Evolutionary conservation across 2,113 vertebrate genomes (phyloP).

Genomic region (Lamprologus lemairii): DNA sequence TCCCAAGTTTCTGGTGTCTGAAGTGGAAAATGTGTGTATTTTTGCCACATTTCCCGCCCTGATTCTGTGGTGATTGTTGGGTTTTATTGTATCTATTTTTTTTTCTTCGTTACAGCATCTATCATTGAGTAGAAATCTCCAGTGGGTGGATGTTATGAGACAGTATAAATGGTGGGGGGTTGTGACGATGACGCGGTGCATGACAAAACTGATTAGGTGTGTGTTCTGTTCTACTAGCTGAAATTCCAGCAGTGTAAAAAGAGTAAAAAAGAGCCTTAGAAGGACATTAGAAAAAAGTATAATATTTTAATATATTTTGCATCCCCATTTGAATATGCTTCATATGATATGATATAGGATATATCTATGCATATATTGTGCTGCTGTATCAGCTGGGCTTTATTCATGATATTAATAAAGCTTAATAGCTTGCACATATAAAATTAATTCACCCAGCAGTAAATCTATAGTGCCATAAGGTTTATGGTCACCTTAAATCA

Average conservation of each 20-base stretch:
- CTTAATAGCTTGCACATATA: neutral
- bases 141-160: neutral
- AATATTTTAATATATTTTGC: neutral
- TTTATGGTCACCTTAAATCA: neutral
- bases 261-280: neutral
- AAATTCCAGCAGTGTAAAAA: neutral
- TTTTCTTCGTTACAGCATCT: neutral
- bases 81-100: neutral
- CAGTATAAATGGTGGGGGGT: neutral
- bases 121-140: neutral
- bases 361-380: neutral
- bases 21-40: neutral
- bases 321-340: neutral
- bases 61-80: neutral
- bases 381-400: neutral
- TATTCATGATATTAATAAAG: neutral
- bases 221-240: neutral
- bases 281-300: neutral
- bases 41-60: rapidly evolving
- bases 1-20: neutral
- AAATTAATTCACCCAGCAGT: neutral
- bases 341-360: neutral
- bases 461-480: neutral
- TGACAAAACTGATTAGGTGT: neutral
- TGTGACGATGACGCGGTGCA: rapidly evolving